Evolutionary conservation across 2,888 invertebrate genomes (phyloP).

Genomic region (Lampropteryx suffumata): DNA sequence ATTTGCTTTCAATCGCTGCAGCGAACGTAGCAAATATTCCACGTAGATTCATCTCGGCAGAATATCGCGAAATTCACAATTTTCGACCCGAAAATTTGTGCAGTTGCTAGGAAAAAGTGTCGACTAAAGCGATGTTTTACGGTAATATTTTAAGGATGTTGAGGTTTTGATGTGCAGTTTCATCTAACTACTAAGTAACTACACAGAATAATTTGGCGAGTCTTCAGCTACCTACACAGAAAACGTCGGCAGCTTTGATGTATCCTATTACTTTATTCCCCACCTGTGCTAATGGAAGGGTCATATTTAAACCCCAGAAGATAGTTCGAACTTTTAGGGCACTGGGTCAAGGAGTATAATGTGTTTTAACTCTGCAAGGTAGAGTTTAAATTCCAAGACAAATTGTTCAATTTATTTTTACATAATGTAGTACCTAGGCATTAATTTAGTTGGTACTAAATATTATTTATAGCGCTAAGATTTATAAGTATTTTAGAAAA

Average conservation of each 20-base stretch:
- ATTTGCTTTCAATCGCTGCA: constrained; percentile 64
- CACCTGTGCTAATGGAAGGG: constrained; percentile 77
- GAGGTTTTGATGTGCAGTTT: too few species aligned
- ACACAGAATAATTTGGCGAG: too few species aligned
- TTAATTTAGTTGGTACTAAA: too few species aligned
- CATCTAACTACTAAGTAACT: too few species aligned
- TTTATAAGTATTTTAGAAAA: too few species aligned
- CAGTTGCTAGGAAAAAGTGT: constrained; percentile 11
- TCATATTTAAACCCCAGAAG: constrained; percentile 60
- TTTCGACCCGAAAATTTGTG: constrained; percentile 20
- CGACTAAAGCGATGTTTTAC: not conserved
- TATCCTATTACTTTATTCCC: constrained; percentile 74
- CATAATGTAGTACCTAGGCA: too few species aligned
- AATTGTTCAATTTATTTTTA: too few species aligned
- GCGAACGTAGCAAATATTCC: constrained; percentile 49
- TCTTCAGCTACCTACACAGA: too few species aligned
- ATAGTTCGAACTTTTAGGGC: constrained; percentile 12
- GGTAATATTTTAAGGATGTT: too few species aligned
- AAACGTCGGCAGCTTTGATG: constrained; percentile 63
- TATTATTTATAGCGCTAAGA: too few species aligned
- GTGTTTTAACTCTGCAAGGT: not conserved
- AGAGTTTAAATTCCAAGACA: not conserved
- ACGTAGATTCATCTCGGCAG: constrained; percentile 44
- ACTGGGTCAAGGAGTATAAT: not conserved
- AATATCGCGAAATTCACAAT: constrained; percentile 43